phyloP scores from a whole-genome alignment of 2,888 invertebrate species.

The Tetheella fluctuosa region DNA sequence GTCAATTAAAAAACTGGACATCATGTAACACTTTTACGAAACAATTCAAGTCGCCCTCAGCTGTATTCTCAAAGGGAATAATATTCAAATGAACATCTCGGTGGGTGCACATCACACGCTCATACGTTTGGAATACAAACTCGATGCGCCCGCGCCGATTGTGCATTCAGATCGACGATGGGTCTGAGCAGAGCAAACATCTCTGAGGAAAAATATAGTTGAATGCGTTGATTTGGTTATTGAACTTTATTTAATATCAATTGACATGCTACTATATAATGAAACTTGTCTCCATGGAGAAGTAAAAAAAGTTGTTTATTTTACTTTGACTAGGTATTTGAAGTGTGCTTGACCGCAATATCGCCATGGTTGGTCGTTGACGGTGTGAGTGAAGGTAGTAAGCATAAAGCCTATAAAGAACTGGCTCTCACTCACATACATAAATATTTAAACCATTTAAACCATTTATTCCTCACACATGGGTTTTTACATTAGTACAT shows the following conservation, averaged over 20 bases:
- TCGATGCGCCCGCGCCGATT: conserved; percentile 28
- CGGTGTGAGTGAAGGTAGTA: too few relatives aligned
- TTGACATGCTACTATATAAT: too few relatives aligned
- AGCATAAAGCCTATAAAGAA: too few relatives aligned
- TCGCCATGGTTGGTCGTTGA: too few relatives aligned
- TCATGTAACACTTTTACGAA: background rate
- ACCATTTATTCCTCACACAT: too few relatives aligned
- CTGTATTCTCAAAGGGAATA: background rate
- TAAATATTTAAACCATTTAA: too few relatives aligned
- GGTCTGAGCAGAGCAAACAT: conserved; percentile 31
- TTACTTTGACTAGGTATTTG: too few relatives aligned
- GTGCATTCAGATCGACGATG: conserved; percentile 32
- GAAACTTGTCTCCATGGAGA: too few relatives aligned
- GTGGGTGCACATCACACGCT: conserved; percentile 25
- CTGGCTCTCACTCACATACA: too few relatives aligned
- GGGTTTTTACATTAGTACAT: too few relatives aligned
- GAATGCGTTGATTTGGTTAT: conserved; percentile 40
- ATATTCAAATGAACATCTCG: conserved; percentile 24
- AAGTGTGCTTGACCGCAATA: too few relatives aligned
- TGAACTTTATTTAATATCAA: background rate
- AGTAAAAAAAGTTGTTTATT: too few relatives aligned
- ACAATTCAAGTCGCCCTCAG: background rate
- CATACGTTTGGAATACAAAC: conserved; percentile 24
- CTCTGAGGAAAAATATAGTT: conserved; percentile 38
- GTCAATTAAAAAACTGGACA: background rate